A percentile compares a stretch with the other conserved stretches of the same genome.
Conservation (phyloP, 2,113 vertebrate genomes). For the Centropus bengalensis region DNA sequence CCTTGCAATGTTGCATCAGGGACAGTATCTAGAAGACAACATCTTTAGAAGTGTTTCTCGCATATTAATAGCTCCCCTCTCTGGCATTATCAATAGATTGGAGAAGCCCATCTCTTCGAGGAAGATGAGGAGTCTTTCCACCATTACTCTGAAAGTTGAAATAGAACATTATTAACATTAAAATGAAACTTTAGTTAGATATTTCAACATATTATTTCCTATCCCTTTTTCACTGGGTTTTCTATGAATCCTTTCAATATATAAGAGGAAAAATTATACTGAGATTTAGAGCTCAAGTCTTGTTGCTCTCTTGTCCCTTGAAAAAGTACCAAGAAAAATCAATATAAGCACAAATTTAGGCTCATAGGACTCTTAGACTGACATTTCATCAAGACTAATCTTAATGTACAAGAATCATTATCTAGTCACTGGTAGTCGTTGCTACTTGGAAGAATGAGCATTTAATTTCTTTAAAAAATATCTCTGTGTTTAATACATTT, state of each 20-base stretch:
- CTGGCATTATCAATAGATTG: not conserved
- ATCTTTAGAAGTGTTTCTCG: not conserved
- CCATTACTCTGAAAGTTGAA: slow-evolving; percentile 36
- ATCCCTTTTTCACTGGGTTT: not conserved
- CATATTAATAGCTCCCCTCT: not conserved
- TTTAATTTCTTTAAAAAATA: not conserved
- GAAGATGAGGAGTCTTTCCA: not conserved
- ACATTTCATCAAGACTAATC: not conserved
- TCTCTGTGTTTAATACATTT: not conserved
- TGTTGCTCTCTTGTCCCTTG: not conserved
- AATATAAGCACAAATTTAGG: not conserved
- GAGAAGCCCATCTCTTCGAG: not conserved
- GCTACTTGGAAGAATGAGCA: not conserved
- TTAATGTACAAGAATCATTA: not conserved
- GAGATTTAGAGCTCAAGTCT: not conserved
- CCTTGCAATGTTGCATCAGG: not conserved
- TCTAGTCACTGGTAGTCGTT: not conserved
- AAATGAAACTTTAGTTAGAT: not conserved
- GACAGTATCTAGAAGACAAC: not conserved
- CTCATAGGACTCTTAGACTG: not conserved
- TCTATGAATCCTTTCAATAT: not conserved
- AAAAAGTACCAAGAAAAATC: not conserved
- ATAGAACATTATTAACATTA: not conserved
- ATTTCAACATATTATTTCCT: not conserved
- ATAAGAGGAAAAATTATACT: not conserved